A percentile compares a stretch with the other conserved stretches of the same genome.
phyloP scores from a whole-genome alignment of 2,797 vertebrate genomes.

The Merluccius polli region DNA sequence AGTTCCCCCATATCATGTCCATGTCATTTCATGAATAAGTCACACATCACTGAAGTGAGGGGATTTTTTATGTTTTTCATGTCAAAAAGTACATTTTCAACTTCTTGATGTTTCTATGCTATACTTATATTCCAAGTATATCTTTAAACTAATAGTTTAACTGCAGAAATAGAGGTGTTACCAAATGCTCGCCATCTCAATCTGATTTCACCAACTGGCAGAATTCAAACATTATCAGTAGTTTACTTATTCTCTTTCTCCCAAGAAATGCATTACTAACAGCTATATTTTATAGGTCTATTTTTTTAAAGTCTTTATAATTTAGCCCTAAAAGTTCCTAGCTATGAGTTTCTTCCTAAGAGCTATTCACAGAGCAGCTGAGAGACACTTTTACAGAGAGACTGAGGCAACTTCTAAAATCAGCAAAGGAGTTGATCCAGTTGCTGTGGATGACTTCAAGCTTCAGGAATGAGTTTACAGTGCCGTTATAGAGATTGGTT shows the following conservation, averaged over 20 bases:
- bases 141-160: too few species aligned
- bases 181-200: neutral
- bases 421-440: neutral
- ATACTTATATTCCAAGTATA: too few species aligned
- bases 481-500: conserved; percentile 1
- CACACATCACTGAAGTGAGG: too few species aligned
- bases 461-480: conserved; percentile 1
- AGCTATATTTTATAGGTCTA: neutral
- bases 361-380: neutral
- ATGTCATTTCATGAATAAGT: too few species aligned
- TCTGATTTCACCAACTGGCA: neutral
- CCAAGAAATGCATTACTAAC: neutral
- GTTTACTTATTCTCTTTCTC: too few species aligned
- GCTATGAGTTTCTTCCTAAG: neutral
- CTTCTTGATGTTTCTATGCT: too few species aligned
- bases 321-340: conserved; percentile 1
- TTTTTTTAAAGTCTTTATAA: conserved; percentile 1
- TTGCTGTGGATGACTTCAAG: conserved; percentile 8
- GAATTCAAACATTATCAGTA: neutral
- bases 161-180: conserved; percentile 3
- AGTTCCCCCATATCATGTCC: too few species aligned
- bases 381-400: neutral
- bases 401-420: neutral
- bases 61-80: too few species aligned
- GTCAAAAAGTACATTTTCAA: too few species aligned